Evolutionary conservation across 2,797 vertebrate species (phyloP).

Genomic region (Cichlasoma orientale): DNA sequence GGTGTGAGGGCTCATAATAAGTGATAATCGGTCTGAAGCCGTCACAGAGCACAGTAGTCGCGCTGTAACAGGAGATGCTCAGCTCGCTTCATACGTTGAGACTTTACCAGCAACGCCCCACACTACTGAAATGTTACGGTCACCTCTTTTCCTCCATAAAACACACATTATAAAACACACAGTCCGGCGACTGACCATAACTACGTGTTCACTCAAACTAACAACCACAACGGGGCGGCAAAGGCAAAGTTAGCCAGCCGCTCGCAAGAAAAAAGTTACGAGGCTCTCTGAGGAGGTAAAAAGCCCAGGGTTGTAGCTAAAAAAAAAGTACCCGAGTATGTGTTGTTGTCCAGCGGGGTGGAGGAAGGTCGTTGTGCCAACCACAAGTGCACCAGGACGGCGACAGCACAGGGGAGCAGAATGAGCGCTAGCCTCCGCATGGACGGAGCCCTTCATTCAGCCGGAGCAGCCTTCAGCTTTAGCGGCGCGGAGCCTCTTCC

Average conservation of each 20-base stretch:
- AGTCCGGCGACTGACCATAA: not conserved
- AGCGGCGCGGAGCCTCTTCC: conserved; percentile 56
- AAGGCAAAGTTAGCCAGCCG: conserved; percentile 51
- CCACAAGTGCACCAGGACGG: conserved; percentile 90
- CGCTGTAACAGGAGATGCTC: conserved; percentile 22
- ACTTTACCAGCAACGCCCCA: conserved; percentile 68
- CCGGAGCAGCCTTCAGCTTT: conserved; percentile 65
- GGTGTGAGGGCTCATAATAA: not conserved
- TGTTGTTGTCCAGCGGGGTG: conserved; percentile 71
- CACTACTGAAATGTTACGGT: conserved; percentile 24
- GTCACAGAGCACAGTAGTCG: conserved; percentile 9
- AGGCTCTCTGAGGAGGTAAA: conserved; percentile 8
- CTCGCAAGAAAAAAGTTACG: conserved; percentile 63
- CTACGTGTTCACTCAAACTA: conserved; percentile 37
- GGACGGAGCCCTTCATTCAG: conserved; percentile 81
- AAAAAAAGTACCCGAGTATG: conserved; percentile 76
- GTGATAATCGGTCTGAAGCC: not conserved
- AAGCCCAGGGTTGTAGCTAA: conserved; percentile 13
- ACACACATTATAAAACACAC: not conserved
- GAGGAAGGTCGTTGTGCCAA: conserved; percentile 80
- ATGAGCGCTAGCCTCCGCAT: conserved; percentile 90
- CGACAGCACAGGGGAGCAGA: conserved; percentile 89
- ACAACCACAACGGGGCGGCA: not conserved
- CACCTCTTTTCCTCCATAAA: not conserved
- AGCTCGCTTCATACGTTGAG: not conserved